Conservation (phyloP, 2,797 vertebrate species). For the Sciurus carolinensis region DNA sequence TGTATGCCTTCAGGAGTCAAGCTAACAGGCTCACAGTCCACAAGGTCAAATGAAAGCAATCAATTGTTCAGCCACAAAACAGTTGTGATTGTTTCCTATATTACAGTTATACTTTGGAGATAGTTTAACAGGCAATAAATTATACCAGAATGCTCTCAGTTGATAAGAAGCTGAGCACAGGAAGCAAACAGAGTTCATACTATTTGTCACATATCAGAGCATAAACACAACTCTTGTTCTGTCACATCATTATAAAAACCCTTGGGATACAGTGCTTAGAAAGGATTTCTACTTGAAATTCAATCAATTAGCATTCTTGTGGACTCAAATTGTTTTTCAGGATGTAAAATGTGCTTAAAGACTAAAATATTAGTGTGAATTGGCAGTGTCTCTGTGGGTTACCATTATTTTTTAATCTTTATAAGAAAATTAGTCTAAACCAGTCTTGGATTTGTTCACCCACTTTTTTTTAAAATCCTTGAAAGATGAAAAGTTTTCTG, state of each 20-base stretch:
- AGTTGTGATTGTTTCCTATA: constrained; percentile 54
- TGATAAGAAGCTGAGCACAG: constrained; percentile 44
- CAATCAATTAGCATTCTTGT: not conserved
- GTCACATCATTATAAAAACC: not conserved
- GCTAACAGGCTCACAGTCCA: constrained; percentile 24
- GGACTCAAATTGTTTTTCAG: not conserved
- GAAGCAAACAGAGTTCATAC: not conserved
- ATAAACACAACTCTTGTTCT: constrained; percentile 6
- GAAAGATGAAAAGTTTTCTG: constrained; percentile 12
- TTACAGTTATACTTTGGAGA: constrained; percentile 39
- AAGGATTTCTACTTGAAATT: constrained; percentile 15
- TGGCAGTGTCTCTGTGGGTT: not conserved
- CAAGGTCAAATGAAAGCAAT: constrained; percentile 78
- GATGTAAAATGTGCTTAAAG: constrained; percentile 16
- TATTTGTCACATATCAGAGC: not conserved
- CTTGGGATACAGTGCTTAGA: not conserved
- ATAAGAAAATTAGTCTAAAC: not conserved
- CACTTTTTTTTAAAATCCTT: not conserved
- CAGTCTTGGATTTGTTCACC: not conserved
- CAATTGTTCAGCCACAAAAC: constrained; percentile 67
- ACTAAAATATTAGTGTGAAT: constrained; percentile 34
- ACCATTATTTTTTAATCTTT: constrained; percentile 14
- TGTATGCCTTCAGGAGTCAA: constrained; percentile 64
- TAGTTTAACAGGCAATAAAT: constrained; percentile 66
- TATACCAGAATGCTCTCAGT: constrained; percentile 52